phyloP scores from a whole-genome alignment of 2,888 invertebrate genomes.

The Gymnocheta viridis region DNA sequence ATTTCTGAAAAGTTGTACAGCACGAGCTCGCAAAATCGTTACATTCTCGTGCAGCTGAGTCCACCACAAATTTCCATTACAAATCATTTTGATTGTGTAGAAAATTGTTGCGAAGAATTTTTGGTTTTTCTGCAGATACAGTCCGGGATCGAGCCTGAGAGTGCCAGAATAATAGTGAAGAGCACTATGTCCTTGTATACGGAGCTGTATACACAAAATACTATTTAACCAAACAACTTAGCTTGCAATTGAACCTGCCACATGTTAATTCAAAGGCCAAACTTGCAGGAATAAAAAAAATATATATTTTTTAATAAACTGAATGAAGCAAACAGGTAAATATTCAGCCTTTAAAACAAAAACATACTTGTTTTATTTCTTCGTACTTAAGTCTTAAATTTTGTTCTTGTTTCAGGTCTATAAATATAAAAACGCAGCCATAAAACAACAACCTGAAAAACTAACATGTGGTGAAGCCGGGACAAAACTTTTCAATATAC shows the following conservation, averaged over 20 bases:
- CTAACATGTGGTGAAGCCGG: constrained; percentile 36
- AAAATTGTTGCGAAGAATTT: too few relatives aligned
- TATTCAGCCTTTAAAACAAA: background rate
- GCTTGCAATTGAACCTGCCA: background rate
- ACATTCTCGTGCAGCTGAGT: too few relatives aligned
- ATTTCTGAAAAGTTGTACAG: too few relatives aligned
- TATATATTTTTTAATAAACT: background rate
- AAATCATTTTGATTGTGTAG: too few relatives aligned
- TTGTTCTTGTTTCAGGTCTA: constrained; percentile 6
- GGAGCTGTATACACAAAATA: too few relatives aligned
- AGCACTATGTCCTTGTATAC: too few relatives aligned
- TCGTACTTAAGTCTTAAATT: background rate
- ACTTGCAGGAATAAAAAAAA: background rate
- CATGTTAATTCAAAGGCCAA: background rate
- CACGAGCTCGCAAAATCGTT: too few relatives aligned
- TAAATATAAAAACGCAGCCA: constrained; percentile 19
- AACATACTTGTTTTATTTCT: background rate
- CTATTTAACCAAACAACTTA: too few relatives aligned
- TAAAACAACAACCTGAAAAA: constrained; percentile 5
- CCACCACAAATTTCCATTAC: too few relatives aligned
- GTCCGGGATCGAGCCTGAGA: too few relatives aligned
- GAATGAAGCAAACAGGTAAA: background rate
- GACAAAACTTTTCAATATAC: constrained; percentile 41
- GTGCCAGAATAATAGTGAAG: too few relatives aligned
- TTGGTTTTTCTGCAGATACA: too few relatives aligned